Evolutionary conservation across 2,888 invertebrate species (phyloP), one percentile per base, ranked within the genome.

Genomic region (Myathropa florea): DNA sequence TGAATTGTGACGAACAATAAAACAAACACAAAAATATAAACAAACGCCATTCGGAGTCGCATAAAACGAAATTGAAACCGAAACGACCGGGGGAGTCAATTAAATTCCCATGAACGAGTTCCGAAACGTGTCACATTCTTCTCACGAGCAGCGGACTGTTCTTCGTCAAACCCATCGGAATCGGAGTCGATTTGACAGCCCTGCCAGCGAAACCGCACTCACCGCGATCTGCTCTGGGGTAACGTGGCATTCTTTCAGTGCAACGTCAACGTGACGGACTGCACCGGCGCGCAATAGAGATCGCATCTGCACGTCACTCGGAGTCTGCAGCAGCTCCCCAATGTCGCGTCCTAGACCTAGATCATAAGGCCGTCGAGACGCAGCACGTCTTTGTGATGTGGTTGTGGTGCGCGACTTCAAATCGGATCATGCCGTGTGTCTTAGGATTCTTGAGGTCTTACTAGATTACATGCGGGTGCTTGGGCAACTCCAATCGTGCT

Each of bases 311-410:
- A 75, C 60, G 75, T 82, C 68, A 86, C 39, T 67, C 72, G 67
- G 78, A 83, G 82, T 59, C 68, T 78, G 18, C 12, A 80, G 80
- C 81, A 76, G 77, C 63, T 85, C 85, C 70, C 70, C 83, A 82
- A 86, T 86, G 85, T 86, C 85, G 78, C 70, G 85, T 65, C 85
- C 85, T 64, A 86, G 85, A 86, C 85, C 85, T 78, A 86, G 82
- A 78, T 86, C 82, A 73, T 64, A 72, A 59, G 33, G 71, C 61
- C 53, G 67, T 28, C 67, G 59, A 36, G 73, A 46, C 64, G 75
- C 26, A 65, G 75, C 80, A 83, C 72, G 78, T 79, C 75, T 78
- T 75, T 75, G 83, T 65, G 61, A 77, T 68, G 61, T 46, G 23
- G 59, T 73, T 26, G 70, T 75, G 70, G 39, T 46, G 30, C 67